phyloP scores from a whole-genome alignment of 2,797 vertebrate genomes.

The Chaetodon trifasciatus region DNA sequence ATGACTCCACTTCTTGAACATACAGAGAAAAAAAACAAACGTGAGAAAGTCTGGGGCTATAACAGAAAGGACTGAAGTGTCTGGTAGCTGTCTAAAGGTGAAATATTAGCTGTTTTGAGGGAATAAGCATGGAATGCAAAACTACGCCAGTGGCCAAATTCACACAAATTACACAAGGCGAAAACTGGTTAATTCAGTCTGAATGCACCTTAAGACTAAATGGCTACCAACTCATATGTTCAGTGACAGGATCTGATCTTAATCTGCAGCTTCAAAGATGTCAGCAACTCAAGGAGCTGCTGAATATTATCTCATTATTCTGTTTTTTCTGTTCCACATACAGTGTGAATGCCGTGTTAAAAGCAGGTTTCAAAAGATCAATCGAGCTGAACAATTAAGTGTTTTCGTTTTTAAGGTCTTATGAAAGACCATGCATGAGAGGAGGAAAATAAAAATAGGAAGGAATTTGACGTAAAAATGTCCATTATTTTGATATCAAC shows the following conservation, averaged over 20 bases:
- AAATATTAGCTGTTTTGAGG: not conserved
- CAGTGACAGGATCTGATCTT: not conserved
- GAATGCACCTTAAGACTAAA: not conserved
- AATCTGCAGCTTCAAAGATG: not conserved
- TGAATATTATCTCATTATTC: not conserved
- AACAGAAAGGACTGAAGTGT: not conserved
- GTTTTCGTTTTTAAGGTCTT: not conserved
- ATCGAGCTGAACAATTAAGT: not conserved
- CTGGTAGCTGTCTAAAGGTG: not conserved
- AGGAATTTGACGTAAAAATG: not conserved
- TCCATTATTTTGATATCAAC: too few species aligned
- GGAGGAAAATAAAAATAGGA: not conserved
- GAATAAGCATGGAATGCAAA: not conserved
- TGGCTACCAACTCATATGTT: not conserved
- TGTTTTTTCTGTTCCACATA: not conserved
- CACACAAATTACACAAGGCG: not conserved
- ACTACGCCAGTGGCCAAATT: not conserved
- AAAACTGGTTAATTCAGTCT: not conserved
- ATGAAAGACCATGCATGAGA: not conserved
- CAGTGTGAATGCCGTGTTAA: too few species aligned
- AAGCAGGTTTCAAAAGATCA: not conserved
- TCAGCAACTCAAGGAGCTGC: not conserved
- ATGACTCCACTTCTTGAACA: not conserved
- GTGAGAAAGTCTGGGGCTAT: too few species aligned
- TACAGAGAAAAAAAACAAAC: not conserved